Base-by-base conservation (phyloP, 1,140 invertebrate species). In the Aphaenogaster ashmeadi region DNA sequence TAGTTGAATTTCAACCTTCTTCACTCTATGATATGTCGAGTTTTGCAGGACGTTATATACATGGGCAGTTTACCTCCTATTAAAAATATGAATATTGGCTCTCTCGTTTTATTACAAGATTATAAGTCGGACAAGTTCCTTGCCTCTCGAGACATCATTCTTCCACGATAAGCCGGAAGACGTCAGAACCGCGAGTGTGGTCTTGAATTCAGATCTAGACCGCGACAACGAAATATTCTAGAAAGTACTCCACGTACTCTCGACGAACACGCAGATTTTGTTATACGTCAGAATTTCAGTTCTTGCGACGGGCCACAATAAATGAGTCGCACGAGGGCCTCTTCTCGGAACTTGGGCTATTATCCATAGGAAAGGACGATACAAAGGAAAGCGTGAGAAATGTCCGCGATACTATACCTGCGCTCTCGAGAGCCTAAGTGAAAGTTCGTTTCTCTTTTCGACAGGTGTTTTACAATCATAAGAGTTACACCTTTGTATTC, bases 311-410 rank as follows among this genome's bases (percentile, higher is more conserved):
- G n/a, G n/a, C 11, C 9, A 7, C 18, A 15, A 62, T 50, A n/a
- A 44, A 66, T 27, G 15, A 50, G 41, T 50, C 21, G 27, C 50
- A 13, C 11, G 21, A 62, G 41, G 41, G 4, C 18, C 33, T 36
- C 9, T 41, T n/a, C 18, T 66, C 8, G 8, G 11, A 69, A 69
- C 9, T 21, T 38, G 33, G n/a, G 7, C 8, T 56, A 47, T 60
- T 83, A 72, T 15, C 9, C n/a, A 27, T 58, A 83, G 66, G 5
- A 56, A 71, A 84, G 66, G 62, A 56, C 84, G 80, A 87, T 87
- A 62, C 62, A 60, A 88, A 81, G 80, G 54, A 74, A 88, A 89
- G 71, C 78, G 87, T 91, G 87, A 84, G 89, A 89, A 90, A 86
- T 33, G 47, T 58, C 47, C n/a, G 50, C 56, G 15, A 54, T 9